These are phyloP conservation scores for Dermatemys mawii DNA, from an alignment of 2,113 vertebrate species.

Conservation along the genomic window DNA sequence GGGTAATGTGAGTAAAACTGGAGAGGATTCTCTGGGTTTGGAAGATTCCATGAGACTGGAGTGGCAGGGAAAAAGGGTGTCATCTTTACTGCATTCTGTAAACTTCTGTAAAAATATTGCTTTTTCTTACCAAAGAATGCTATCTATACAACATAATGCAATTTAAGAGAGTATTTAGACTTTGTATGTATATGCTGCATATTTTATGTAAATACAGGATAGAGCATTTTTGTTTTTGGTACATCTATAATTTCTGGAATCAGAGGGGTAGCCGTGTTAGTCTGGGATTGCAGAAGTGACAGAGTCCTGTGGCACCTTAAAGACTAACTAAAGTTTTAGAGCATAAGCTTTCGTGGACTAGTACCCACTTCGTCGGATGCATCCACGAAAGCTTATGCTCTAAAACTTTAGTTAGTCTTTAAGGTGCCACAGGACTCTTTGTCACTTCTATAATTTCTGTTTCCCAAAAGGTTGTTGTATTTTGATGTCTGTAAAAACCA, in stretches of 20 bases:
- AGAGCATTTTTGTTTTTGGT: neutral
- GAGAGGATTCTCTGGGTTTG: neutral
- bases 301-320: too few species aligned
- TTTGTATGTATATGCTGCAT: neutral
- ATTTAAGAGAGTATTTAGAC: neutral
- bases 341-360: too few species aligned
- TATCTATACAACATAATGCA: neutral
- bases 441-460: neutral
- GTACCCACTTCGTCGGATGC: too few species aligned
- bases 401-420: too few species aligned
- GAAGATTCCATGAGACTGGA: neutral
- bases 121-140: neutral
- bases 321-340: too few species aligned
- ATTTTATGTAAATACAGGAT: neutral
- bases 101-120: neutral
- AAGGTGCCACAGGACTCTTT: too few species aligned
- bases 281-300: too few species aligned
- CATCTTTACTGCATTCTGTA: neutral
- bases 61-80: neutral
- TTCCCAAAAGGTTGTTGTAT: neutral
- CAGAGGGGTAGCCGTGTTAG: too few species aligned
- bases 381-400: too few species aligned
- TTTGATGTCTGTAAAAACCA: neutral
- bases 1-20: neutral
- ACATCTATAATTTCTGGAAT: neutral